Evolutionary conservation across 2,888 invertebrate species (phyloP).

Genomic region (Blera fallax): DNA sequence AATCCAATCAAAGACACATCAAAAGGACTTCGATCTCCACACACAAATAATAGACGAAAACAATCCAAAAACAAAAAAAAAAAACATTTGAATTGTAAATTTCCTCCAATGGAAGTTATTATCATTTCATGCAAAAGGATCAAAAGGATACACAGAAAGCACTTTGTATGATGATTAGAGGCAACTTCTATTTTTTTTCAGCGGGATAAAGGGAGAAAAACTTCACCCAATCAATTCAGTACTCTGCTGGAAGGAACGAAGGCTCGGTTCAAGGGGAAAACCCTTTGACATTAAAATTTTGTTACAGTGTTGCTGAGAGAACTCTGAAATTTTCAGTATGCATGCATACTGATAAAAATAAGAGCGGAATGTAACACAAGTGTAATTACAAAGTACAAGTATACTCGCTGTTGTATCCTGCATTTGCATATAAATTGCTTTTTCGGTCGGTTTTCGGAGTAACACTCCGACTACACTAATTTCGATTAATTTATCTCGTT

Average conservation of each 20-base stretch:
- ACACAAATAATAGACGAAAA: neutral
- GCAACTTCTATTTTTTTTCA: neutral
- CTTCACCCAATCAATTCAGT: conserved; percentile 40
- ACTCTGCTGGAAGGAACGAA: neutral
- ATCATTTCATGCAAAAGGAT: conserved; percentile 56
- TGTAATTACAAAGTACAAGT: conserved; percentile 57
- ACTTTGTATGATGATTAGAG: conserved; percentile 68
- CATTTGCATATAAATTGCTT: conserved; percentile 74
- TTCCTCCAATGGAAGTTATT: conserved; percentile 38
- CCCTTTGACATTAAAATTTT: conserved; percentile 74
- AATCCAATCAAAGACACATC: neutral
- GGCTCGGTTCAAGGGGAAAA: conserved; percentile 1
- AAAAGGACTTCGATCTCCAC: neutral
- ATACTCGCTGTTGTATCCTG: conserved; percentile 30
- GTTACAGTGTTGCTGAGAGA: conserved; percentile 58
- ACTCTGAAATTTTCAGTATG: conserved; percentile 46
- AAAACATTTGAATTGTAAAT: conserved; percentile 70
- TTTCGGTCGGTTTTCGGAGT: conserved; percentile 42
- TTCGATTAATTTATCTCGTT: conserved; percentile 31
- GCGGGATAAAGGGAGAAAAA: neutral
- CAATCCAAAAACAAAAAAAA: neutral
- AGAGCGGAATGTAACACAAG: neutral
- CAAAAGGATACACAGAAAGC: conserved; percentile 58
- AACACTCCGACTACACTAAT: conserved; percentile 50
- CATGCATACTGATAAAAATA: conserved; percentile 37